Conservation (phyloP, 2,113 vertebrate genomes). For the Hepsetus odoe region DNA sequence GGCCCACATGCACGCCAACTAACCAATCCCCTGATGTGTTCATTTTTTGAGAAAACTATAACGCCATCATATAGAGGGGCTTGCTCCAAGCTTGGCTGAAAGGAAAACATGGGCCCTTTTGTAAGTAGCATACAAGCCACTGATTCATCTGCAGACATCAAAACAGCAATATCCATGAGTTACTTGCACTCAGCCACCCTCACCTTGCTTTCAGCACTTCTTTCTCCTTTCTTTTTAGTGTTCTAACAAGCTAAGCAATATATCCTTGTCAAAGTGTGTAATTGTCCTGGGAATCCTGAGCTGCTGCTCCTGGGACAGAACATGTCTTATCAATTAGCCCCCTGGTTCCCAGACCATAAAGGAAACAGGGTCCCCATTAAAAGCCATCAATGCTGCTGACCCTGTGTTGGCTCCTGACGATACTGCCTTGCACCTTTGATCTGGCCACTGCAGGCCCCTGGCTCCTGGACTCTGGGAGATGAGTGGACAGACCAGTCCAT, state of each 20-base stretch:
- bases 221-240: not conserved
- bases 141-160: constrained; percentile 23
- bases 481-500: constrained; percentile 46
- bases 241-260: constrained; percentile 16
- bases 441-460: constrained; percentile 53
- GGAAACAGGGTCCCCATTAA: constrained; percentile 63
- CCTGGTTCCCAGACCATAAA: constrained; percentile 60
- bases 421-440: constrained; percentile 66
- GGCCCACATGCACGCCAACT: constrained; percentile 43
- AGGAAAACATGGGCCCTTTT: constrained; percentile 1
- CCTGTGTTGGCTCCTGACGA: constrained; percentile 59
- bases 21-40: constrained; percentile 4
- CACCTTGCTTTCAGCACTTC: not conserved
- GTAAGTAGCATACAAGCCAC: not conserved
- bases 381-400: constrained; percentile 58
- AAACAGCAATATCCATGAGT: constrained; percentile 24
- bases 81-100: not conserved
- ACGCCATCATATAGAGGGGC: constrained; percentile 16
- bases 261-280: constrained; percentile 31
- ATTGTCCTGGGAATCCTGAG: constrained; percentile 55
- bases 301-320: constrained; percentile 45
- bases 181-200: constrained; percentile 22
- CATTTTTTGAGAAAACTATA: constrained; percentile 17
- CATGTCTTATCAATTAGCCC: constrained; percentile 62
- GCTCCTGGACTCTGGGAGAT: constrained; percentile 52